phyloP scores from a whole-genome alignment of 2,113 vertebrate genomes.

The Conger conger region DNA sequence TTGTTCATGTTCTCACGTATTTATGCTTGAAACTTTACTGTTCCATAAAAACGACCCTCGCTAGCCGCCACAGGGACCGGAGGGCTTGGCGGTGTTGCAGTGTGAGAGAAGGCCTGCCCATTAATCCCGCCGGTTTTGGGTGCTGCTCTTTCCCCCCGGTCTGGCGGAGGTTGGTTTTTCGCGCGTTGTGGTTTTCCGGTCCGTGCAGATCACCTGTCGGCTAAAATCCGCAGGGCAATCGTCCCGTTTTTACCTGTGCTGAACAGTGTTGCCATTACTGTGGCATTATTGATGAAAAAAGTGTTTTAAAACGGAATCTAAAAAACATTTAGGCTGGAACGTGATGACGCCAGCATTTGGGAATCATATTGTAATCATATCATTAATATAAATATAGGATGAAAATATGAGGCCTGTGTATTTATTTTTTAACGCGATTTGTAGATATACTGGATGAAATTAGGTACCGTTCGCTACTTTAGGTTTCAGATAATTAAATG shows the following conservation, averaged over 20 bases:
- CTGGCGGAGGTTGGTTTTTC: not conserved
- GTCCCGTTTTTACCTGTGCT: not conserved
- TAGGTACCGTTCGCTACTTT: conserved; percentile 32
- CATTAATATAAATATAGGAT: not conserved
- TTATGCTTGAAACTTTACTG: conserved; percentile 15
- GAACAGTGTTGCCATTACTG: not conserved
- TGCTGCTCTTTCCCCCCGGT: too few relatives aligned
- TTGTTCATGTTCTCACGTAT: not conserved
- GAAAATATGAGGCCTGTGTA: conserved; percentile 9
- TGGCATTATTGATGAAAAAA: not conserved
- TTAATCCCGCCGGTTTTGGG: too few relatives aligned
- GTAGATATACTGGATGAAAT: conserved; percentile 6
- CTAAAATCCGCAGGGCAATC: not conserved
- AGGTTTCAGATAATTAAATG: conserved; percentile 29
- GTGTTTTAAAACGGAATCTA: not conserved
- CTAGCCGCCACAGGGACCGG: not conserved
- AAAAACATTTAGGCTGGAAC: not conserved
- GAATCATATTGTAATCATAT: not conserved
- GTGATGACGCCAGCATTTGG: not conserved
- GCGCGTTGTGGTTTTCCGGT: not conserved
- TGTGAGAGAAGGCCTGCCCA: not conserved
- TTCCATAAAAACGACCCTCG: not conserved
- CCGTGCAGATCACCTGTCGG: not conserved
- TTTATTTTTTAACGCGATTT: conserved; percentile 29
- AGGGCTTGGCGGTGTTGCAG: not conserved